A percentile compares a stretch with the other conserved stretches of the same genome.
Evolutionary conservation across 1,140 invertebrate species (phyloP).

Genomic region (Maniola jurtina): DNA sequence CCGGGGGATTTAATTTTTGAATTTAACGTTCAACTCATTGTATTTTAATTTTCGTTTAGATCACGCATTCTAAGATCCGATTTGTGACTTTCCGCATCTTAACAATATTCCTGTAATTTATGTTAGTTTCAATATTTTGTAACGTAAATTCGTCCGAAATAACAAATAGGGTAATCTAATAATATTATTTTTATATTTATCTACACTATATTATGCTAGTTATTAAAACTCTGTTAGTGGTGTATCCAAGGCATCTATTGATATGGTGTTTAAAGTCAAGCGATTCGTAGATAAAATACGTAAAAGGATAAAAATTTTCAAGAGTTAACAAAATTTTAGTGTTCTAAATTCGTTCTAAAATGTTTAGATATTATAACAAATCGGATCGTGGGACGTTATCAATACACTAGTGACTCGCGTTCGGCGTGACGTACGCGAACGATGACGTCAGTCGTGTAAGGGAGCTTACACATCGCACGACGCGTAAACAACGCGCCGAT

Average conservation of each 20-base stretch:
- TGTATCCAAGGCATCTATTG: conserved; percentile 32
- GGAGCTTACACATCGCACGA: conserved; percentile 21
- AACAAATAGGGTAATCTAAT: conserved; percentile 15
- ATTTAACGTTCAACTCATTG: not conserved
- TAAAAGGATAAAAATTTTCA: conserved; percentile 13
- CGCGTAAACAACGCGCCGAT: conserved; percentile 32
- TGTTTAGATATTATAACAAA: conserved; percentile 23
- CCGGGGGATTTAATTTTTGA: no score
- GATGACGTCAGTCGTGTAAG: conserved; percentile 12
- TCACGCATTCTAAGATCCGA: conserved; percentile 20
- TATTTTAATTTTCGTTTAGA: not conserved
- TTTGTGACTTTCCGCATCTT: conserved; percentile 21
- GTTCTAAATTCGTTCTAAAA: conserved; percentile 13
- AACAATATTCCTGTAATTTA: conserved; percentile 24
- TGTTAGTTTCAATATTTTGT: conserved; percentile 3
- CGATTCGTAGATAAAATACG: conserved; percentile 10
- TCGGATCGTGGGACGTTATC: conserved; percentile 21
- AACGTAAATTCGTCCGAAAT: conserved; percentile 14
- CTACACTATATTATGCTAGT: conserved; percentile 19
- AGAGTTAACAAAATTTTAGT: conserved; percentile 18
- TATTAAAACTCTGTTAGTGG: conserved; percentile 25
- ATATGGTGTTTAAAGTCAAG: conserved; percentile 30
- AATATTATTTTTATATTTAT: conserved; percentile 16
- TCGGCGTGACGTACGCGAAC: not conserved
- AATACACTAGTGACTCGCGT: not conserved